These are phyloP conservation scores for Leptinotarsa texana DNA, from an alignment of 1,140 invertebrate species.

Conservation along the genomic window DNA sequence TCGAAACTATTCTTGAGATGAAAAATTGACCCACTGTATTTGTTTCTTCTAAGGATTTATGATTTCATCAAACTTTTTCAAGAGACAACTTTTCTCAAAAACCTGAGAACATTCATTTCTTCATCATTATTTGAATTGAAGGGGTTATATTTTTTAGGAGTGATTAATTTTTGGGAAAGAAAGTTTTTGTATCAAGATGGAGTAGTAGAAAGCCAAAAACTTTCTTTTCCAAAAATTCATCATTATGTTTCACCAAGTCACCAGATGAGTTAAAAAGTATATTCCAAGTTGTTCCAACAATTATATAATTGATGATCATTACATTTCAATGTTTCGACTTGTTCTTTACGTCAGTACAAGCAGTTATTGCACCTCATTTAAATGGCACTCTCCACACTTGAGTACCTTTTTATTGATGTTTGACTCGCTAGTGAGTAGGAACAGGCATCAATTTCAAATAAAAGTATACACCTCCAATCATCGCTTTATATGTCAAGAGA, in stretches of 20 bases:
- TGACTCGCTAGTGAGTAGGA: neutral
- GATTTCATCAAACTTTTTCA: no score
- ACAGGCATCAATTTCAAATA: neutral
- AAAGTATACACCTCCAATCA: neutral
- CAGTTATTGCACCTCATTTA: neutral
- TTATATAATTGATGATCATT: conserved; percentile 3
- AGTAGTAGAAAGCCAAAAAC: no score
- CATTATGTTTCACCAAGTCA: neutral
- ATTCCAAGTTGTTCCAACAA: neutral
- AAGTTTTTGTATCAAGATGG: no score
- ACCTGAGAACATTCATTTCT: no score
- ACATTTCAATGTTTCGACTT: neutral
- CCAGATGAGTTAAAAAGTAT: neutral
- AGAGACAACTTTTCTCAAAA: no score
- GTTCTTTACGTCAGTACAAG: neutral
- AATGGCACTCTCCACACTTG: conserved; percentile 1
- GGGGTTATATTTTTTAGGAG: no score
- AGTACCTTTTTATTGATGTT: neutral
- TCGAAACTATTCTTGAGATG: no score
- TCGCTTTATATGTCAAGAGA: neutral
- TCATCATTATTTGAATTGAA: no score
- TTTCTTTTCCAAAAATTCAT: no score
- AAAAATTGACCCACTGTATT: no score
- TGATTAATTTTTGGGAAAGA: no score
- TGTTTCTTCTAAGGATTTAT: no score